Base-by-base conservation (phyloP, 2,888 invertebrate genomes). In the Amaurobius ferox region DNA sequence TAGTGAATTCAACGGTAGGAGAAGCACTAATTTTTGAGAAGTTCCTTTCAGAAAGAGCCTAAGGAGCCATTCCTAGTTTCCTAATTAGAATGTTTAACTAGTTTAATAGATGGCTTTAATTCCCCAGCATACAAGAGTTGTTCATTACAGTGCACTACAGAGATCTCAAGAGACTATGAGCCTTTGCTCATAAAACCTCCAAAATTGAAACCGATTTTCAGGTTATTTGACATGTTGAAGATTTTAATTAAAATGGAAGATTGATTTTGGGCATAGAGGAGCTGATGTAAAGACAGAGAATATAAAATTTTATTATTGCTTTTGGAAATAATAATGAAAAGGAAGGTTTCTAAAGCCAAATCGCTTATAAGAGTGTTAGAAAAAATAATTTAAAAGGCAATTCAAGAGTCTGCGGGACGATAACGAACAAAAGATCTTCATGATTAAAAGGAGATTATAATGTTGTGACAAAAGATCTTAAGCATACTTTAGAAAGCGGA, bases 51-150 rank as follows among this genome's bases (percentile, higher is more conserved):
- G 70, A 61, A 35, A 40, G 62, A 44, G 55, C 23, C 80, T 68
- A 80, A 80, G 67, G 73, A 80, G 67, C 70, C 74, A 68, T 74
- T 76, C 74, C 61, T 81, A 81, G 70, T 61, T 62, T 62, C 81
- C 76, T 81, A 81, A 81, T 81, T 81, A 76, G 73, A 81, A 81
- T 76, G 81, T 70, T 73, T 76, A 81, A 81, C 74, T 74, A 62
- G 81, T 76, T 81, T 81, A 81, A 81, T 81, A 76, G 74, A 81
- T 81, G 81, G 61, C 81, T 81, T 81, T 76, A 81, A 81, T 81
- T 81, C 70, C 68, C 81, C 16, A 62, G 40, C 81, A 76, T 70
- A 70, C 29, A 44, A 32, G 44, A 40, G 74, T 68, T 81, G 67
- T 81, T 81, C 81, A 81, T 81, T 81, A 81, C 74, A 44, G 48